These are phyloP conservation scores for Cataglyphis cursor DNA, from an alignment of 2,888 invertebrate genomes.

Conservation along the genomic window DNA sequence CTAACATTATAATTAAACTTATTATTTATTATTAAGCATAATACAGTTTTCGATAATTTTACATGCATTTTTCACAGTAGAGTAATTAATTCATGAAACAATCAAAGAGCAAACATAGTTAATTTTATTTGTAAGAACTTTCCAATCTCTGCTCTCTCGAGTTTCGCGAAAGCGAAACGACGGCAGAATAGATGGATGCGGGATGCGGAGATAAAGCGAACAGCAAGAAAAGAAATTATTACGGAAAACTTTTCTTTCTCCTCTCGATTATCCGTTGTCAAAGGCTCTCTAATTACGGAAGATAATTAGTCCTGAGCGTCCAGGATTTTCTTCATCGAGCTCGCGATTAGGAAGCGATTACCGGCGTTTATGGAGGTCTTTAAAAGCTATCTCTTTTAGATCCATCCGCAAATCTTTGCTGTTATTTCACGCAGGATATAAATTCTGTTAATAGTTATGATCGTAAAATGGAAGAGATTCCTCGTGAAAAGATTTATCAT, in stretches of 20 bases:
- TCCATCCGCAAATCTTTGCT: slow-evolving; percentile 18
- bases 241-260: slow-evolving; percentile 62
- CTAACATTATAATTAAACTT: neutral
- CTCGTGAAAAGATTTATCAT: too few relatives aligned
- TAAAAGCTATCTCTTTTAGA: slow-evolving; percentile 70
- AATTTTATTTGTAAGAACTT: slow-evolving; percentile 49
- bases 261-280: slow-evolving; percentile 67
- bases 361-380: slow-evolving; percentile 62
- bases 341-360: slow-evolving; percentile 72
- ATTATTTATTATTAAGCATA: neutral
- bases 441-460: slow-evolving; percentile 11
- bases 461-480: neutral
- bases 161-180: slow-evolving; percentile 18
- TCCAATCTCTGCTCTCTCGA: neutral
- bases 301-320: slow-evolving; percentile 68
- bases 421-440: slow-evolving; percentile 17
- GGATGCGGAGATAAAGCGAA: slow-evolving; percentile 8
- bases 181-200: slow-evolving; percentile 7
- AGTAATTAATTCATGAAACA: slow-evolving; percentile 9
- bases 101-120: slow-evolving; percentile 11
- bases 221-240: slow-evolving; percentile 61
- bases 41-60: slow-evolving; percentile 22
- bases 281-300: slow-evolving; percentile 72
- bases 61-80: slow-evolving; percentile 3
- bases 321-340: slow-evolving; percentile 54